These are phyloP conservation scores for Lepus europaeus DNA, from an alignment of 2,113 vertebrate genomes.

Conservation along the genomic window DNA sequence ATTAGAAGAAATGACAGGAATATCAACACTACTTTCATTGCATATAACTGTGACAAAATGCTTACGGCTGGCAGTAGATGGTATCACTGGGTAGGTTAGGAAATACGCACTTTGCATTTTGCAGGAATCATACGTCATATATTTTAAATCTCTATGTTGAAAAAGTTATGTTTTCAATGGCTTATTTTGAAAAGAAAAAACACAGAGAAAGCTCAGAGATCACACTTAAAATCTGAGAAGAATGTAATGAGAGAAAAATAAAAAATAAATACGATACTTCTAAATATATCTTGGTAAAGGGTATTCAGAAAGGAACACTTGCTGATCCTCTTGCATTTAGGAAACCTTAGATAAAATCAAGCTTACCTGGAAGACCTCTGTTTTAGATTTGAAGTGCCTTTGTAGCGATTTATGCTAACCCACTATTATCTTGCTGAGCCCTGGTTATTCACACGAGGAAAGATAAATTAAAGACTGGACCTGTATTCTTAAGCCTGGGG, in stretches of 20 bases:
- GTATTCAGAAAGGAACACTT: background rate
- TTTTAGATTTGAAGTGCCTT: background rate
- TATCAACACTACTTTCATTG: background rate
- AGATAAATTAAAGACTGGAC: slow-evolving; percentile 82
- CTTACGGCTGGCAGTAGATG: background rate
- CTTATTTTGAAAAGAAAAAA: background rate
- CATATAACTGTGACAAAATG: background rate
- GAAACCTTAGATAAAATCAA: slow-evolving; percentile 35
- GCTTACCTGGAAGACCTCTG: background rate
- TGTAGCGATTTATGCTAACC: slow-evolving; percentile 63
- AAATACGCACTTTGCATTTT: background rate
- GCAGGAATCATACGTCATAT: background rate
- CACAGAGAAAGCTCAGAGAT: background rate
- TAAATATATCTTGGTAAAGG: background rate
- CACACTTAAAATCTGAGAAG: background rate
- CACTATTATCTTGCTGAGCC: slow-evolving; percentile 76
- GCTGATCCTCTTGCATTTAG: background rate
- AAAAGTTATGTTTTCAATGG: slow-evolving; percentile 23
- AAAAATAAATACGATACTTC: background rate
- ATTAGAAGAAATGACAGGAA: slow-evolving; percentile 14
- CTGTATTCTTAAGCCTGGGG: slow-evolving; percentile 80
- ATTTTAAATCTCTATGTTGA: background rate
- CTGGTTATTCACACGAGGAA: slow-evolving; percentile 69
- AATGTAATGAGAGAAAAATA: slow-evolving; percentile 40
- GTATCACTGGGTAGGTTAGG: background rate